A percentile compares a stretch with the other conserved stretches of the same genome.
Evolutionary conservation across 2,888 invertebrate genomes (phyloP).

Genomic region (Cerceris ruficornis): DNA sequence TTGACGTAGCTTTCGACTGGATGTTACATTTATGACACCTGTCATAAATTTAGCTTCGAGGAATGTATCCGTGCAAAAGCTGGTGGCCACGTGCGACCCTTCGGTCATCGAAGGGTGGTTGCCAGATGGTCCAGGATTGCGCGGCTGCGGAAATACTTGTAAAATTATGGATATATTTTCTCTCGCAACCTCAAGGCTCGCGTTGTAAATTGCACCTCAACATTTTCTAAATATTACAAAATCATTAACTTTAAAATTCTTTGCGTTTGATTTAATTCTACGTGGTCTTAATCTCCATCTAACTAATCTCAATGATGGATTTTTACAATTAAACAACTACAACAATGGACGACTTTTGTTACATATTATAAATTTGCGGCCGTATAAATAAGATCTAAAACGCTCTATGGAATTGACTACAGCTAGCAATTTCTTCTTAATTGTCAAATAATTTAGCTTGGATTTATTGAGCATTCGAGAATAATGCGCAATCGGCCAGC

Average conservation of each 20-base stretch:
- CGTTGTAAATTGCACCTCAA: too few relatives aligned
- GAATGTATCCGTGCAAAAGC: too few relatives aligned
- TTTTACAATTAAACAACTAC: slow-evolving; percentile 22
- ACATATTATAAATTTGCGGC: slow-evolving; percentile 6
- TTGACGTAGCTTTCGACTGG: too few relatives aligned
- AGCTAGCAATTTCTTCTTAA: slow-evolving; percentile 13
- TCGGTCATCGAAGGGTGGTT: too few relatives aligned
- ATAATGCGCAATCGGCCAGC: slow-evolving; percentile 19
- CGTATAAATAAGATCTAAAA: slow-evolving; percentile 24
- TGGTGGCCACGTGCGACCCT: too few relatives aligned
- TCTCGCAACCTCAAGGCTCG: too few relatives aligned
- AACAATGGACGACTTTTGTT: slow-evolving; percentile 15
- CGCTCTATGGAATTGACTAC: slow-evolving; percentile 12
- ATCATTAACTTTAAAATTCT: not conserved
- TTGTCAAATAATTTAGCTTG: slow-evolving; percentile 21
- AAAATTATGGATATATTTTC: too few relatives aligned
- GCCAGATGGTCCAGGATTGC: too few relatives aligned
- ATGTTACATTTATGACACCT: too few relatives aligned
- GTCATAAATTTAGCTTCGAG: too few relatives aligned
- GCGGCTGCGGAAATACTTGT: too few relatives aligned
- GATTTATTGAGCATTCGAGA: slow-evolving; percentile 4
- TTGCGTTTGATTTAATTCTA: slow-evolving; percentile 6
- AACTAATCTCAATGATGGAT: slow-evolving; percentile 21
- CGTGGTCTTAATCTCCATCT: not conserved
- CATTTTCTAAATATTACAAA: slow-evolving; percentile 11